Percentiles rank a stretch among this genome's conserved stretches.
phyloP scores from a whole-genome alignment of 2,888 invertebrate genomes.

The Ophonus ardosiacus region DNA sequence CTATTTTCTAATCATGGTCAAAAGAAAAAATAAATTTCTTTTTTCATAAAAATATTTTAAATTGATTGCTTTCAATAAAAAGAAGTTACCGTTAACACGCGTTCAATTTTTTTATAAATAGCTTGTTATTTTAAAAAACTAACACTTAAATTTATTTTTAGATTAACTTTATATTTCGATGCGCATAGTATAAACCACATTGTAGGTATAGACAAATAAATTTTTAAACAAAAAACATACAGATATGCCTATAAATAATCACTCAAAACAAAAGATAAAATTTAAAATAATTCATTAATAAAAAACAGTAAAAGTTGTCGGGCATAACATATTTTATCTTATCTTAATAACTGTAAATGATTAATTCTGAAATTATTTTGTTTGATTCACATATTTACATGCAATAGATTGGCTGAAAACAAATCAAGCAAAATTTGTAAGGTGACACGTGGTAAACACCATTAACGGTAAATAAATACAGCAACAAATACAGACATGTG shows the following conservation, averaged over 20 bases:
- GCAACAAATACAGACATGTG: no score
- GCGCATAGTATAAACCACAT: no score
- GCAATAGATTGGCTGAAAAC: not conserved
- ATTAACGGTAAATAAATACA: no score
- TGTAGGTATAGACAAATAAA: not conserved
- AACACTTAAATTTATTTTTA: no score
- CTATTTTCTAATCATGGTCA: slow-evolving; percentile 9
- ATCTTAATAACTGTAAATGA: not conserved
- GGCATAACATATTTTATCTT: not conserved
- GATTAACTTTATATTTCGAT: no score
- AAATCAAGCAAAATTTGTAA: not conserved
- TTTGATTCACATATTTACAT: not conserved
- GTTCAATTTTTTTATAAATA: not conserved
- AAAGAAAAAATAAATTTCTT: not conserved
- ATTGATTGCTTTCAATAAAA: not conserved
- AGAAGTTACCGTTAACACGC: not conserved
- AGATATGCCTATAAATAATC: no score
- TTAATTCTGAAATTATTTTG: not conserved
- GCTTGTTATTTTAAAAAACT: not conserved
- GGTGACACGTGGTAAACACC: no score
- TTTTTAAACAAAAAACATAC: not conserved
- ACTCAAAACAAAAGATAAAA: not conserved
- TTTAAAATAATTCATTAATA: not conserved
- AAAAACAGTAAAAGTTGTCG: not conserved
- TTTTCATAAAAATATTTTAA: not conserved